Percentiles rank a stretch among this genome's conserved stretches.
phyloP scores from a whole-genome alignment of 2,113 vertebrate species.

The Nesoenas mayeri region DNA sequence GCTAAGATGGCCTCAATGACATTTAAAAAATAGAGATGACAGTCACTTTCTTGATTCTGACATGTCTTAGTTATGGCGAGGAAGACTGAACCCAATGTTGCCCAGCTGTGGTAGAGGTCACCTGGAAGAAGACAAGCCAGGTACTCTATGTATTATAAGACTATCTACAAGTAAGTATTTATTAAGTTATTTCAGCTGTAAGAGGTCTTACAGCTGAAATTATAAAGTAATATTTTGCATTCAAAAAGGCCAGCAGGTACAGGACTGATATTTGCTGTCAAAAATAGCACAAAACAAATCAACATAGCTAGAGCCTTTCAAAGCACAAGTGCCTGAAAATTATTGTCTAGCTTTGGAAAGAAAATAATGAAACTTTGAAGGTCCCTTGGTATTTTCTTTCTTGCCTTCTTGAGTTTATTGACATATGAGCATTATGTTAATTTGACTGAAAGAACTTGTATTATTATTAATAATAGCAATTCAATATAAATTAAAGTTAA shows the following conservation, averaged over 20 bases:
- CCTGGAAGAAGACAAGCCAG: not conserved
- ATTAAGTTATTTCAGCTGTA: not conserved
- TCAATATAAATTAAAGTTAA: not conserved
- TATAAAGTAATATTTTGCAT: not conserved
- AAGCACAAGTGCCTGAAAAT: not conserved
- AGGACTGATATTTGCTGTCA: not conserved
- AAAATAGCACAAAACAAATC: not conserved
- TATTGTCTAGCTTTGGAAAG: not conserved
- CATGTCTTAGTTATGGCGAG: not conserved
- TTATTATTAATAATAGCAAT: not conserved
- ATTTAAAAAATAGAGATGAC: not conserved
- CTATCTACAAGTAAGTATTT: not conserved
- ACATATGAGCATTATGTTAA: not conserved
- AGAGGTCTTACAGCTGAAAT: not conserved
- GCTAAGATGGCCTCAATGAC: not conserved
- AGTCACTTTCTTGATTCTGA: not conserved
- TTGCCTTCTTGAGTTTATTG: not conserved
- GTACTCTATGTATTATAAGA: not conserved
- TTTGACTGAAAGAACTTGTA: not conserved
- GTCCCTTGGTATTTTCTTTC: not conserved
- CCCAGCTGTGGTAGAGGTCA: not conserved
- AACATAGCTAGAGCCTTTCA: not conserved
- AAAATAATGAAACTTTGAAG: not conserved
- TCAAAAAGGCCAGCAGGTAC: not conserved
- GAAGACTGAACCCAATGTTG: not conserved